Percentiles rank a stretch among this genome's conserved stretches.
phyloP scores from a whole-genome alignment of 2,797 vertebrate genomes.

The Melanotaenia pygmaea region DNA sequence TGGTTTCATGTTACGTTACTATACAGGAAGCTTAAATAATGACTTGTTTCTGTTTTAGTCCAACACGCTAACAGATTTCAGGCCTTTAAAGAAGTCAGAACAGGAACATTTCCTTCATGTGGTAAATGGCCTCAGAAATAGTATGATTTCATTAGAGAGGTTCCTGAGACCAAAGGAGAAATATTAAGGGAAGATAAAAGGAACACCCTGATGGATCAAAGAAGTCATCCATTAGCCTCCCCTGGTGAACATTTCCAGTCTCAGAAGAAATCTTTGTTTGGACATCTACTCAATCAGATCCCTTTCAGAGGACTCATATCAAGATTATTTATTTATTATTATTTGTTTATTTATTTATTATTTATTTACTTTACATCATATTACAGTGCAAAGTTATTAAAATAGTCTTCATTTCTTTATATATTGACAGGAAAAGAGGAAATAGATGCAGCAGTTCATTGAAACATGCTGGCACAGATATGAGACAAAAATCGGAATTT shows the following conservation, averaged over 20 bases:
- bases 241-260: conserved; percentile 13
- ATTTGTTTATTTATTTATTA: too few relatives aligned
- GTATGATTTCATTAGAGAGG: conserved; percentile 66
- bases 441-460: too few relatives aligned
- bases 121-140: conserved; percentile 51
- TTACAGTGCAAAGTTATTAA: too few relatives aligned
- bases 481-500: too few relatives aligned
- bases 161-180: conserved; percentile 67
- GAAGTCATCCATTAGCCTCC: conserved; percentile 52
- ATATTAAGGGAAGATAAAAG: conserved; percentile 61
- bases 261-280: background rate
- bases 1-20: conserved; percentile 30
- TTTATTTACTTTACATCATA: too few relatives aligned
- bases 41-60: conserved; percentile 60
- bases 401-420: too few relatives aligned
- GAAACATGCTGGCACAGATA: too few relatives aligned
- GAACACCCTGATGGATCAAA: conserved; percentile 75
- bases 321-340: background rate
- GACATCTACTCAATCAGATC: background rate
- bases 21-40: conserved; percentile 45
- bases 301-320: background rate
- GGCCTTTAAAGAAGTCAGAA: conserved; percentile 45
- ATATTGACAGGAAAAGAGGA: too few relatives aligned
- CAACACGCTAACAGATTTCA: conserved; percentile 31
- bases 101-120: conserved; percentile 58